Percentiles rank a stretch among this genome's conserved stretches.
These are phyloP conservation scores for Otolemur crassicaudatus DNA, from an alignment of 2,797 vertebrate species.

Conservation along the genomic window DNA sequence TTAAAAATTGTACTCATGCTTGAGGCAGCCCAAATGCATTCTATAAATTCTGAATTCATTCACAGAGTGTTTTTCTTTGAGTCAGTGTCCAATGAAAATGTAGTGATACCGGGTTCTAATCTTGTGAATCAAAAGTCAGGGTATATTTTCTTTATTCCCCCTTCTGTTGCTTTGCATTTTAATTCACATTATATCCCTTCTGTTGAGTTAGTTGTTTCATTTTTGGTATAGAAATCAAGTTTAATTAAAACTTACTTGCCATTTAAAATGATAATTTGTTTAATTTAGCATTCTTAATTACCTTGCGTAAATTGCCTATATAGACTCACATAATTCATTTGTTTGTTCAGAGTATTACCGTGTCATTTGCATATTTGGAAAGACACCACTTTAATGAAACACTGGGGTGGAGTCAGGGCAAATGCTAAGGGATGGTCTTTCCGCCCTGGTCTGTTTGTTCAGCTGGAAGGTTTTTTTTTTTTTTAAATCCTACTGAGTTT, in stretches of 20 bases:
- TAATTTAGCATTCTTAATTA: conserved; percentile 84
- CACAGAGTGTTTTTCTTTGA: neutral
- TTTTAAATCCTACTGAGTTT: conserved; percentile 28
- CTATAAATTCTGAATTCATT: neutral
- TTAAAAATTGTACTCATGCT: conserved; percentile 14
- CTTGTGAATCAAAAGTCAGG: conserved; percentile 48
- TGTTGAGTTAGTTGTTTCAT: conserved; percentile 75
- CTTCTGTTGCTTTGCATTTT: conserved; percentile 52
- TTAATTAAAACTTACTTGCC: conserved; percentile 84
- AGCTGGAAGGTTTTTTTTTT: conserved; percentile 57
- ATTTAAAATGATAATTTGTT: conserved; percentile 85
- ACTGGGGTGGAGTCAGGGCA: conserved; percentile 63
- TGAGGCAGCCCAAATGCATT: neutral
- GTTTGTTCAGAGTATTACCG: conserved; percentile 79
- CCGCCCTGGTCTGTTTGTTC: conserved; percentile 67
- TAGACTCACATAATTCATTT: conserved; percentile 78
- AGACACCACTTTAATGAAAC: conserved; percentile 75
- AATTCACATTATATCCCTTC: conserved; percentile 36
- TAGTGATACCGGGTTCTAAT: neutral
- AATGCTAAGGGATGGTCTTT: conserved; percentile 40
- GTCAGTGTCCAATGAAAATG: neutral
- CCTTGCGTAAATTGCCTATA: conserved; percentile 82
- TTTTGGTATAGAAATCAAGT: conserved; percentile 80
- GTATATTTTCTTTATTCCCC: neutral
- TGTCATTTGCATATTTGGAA: conserved; percentile 78